Conservation (phyloP, 1,140 invertebrate genomes). For the Caerostris darwini region DNA sequence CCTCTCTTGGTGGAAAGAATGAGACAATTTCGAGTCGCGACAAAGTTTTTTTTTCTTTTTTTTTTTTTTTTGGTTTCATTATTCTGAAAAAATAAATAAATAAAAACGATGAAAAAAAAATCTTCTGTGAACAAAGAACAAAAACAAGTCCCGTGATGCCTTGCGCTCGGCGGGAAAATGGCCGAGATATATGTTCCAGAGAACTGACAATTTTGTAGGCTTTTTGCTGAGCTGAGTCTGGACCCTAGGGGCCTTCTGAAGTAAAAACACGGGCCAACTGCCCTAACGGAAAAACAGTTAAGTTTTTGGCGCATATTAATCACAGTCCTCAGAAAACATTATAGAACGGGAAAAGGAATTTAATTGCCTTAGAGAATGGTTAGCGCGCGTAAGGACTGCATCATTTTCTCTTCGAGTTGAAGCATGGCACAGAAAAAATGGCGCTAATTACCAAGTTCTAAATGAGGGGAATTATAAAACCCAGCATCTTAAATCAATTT, state of each 20-base stretch:
- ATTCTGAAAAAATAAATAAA: neutral
- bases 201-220: conserved; percentile 50
- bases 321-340: conserved; percentile 75
- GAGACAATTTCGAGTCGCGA: conserved; percentile 73
- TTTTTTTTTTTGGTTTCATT: neutral
- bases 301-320: conserved; percentile 76
- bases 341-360: conserved; percentile 71
- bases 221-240: conserved; percentile 12
- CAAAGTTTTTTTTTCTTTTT: conserved; percentile 54
- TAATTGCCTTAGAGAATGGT: conserved; percentile 72
- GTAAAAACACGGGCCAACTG: conserved; percentile 43
- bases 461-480: conserved; percentile 51
- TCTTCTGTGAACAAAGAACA: conserved; percentile 28
- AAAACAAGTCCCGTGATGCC: conserved; percentile 65
- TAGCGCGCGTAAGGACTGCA: conserved; percentile 17
- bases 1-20: conserved; percentile 12
- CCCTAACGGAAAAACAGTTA: conserved; percentile 66
- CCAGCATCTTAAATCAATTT: conserved; percentile 70
- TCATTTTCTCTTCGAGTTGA: conserved; percentile 68
- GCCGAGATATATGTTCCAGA: conserved; percentile 69
- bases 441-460: conserved; percentile 57
- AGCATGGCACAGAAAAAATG: conserved; percentile 48
- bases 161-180: conserved; percentile 1
- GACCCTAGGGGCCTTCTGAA: neutral
- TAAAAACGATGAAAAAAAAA: conserved; percentile 30